Conservation (phyloP, 2,113 vertebrate genomes). For the Scartelaos histophorus region DNA sequence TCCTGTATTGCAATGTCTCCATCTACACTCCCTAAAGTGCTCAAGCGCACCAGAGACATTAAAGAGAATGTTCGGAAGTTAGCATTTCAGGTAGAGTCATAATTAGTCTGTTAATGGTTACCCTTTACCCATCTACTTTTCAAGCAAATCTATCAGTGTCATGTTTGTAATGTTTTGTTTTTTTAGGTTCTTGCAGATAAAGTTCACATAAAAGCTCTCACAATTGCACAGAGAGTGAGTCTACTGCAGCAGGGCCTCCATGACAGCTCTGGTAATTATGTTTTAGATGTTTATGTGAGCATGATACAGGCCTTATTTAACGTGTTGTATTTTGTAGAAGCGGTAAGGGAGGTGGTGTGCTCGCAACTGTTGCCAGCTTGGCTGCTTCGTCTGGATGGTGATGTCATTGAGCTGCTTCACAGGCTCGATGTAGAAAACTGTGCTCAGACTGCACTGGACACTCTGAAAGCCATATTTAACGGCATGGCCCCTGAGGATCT, state of each 20-base stretch:
- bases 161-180: constrained; percentile 5
- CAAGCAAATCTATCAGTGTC: background rate
- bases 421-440: constrained; percentile 93
- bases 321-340: constrained; percentile 68
- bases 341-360: constrained; percentile 83
- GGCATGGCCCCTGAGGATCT: constrained; percentile 74
- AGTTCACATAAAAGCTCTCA: constrained; percentile 89
- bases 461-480: constrained; percentile 82
- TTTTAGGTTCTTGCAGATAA: constrained; percentile 92
- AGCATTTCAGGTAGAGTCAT: constrained; percentile 85
- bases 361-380: constrained; percentile 86
- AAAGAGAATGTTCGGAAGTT: constrained; percentile 90
- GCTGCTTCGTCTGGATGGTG: constrained; percentile 82
- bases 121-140: background rate
- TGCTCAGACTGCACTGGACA: constrained; percentile 80
- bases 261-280: constrained; percentile 85
- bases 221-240: constrained; percentile 92
- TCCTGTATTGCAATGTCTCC: constrained; percentile 90
- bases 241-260: constrained; percentile 89
- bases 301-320: background rate
- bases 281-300: constrained; percentile 4
- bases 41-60: constrained; percentile 88
- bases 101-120: background rate
- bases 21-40: constrained; percentile 84
- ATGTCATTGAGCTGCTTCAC: constrained; percentile 87